Base-by-base conservation (phyloP, 1,140 invertebrate genomes). In the Lasioglossum baleicum region DNA sequence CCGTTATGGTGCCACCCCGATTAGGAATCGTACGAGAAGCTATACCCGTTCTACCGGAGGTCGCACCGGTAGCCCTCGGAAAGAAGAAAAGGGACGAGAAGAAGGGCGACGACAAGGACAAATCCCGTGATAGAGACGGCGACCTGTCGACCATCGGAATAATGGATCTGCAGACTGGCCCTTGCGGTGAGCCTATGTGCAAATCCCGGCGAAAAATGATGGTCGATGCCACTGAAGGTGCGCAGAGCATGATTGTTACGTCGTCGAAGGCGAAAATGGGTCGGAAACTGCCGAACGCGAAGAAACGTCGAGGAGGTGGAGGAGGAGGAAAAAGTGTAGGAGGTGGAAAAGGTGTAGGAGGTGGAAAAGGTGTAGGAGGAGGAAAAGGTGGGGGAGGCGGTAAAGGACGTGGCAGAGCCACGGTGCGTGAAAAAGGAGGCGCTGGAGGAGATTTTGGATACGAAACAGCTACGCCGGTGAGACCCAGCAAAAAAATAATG, bases 111-210 rank as follows among this genome's bases (percentile, higher is more conserved):
- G 89, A 81, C 63, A 89, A 72, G 15, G 86, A 80, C 48, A 89
- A 82, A n/a, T 60, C 60, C 58, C 79, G 84, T 15, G 75, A 84
- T 1, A 26, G 51, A 2, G 75, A 70, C 8, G 10, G 69, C 11
- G 22, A 71, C 13, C 8, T 48, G 2, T 20, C 35, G 10, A 7
- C 60, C 6, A 63, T 61, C 6, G 71, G 1, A 17, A 26, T 60
- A 7, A n/a, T 10, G 56, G 83, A 84, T 7, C 22, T 63, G 22
- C 85, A 85, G 10, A 17, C 68, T 26, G 85, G 90, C 64, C 91
- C 90, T 48, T 91, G 91, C 74, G 89, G 89, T 11, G 83, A 90
- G 20, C 75, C 88, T 3, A 86, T 71, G 51, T 92, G 91, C 68
- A 90, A 87, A 78, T 89, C 91, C 3, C 86, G 85, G 48, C 81